A percentile compares a stretch with the other conserved stretches of the same genome.
Conservation (phyloP, 2,888 invertebrate genomes). For the Pterostichus niger region DNA sequence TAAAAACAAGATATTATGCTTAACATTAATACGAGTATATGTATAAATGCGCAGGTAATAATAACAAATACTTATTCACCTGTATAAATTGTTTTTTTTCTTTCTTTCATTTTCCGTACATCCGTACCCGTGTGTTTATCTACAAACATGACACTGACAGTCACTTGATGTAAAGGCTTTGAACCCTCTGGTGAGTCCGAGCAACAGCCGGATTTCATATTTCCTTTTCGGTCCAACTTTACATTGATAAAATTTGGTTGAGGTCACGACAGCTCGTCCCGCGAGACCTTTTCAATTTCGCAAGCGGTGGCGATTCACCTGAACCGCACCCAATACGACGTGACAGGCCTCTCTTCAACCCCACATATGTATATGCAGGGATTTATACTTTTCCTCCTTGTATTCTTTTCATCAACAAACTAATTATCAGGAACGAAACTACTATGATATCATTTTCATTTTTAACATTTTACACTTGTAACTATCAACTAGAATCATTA, state of each 20-base stretch:
- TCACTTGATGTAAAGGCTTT: slow-evolving; percentile 50
- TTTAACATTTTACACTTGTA: too few species aligned
- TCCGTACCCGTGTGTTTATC: not conserved
- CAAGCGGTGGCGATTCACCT: slow-evolving; percentile 21
- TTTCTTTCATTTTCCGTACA: not conserved
- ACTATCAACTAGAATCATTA: too few species aligned
- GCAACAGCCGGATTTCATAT: slow-evolving; percentile 44
- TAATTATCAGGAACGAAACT: too few species aligned
- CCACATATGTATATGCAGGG: slow-evolving; percentile 11
- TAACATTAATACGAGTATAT: too few species aligned
- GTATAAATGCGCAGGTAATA: not conserved
- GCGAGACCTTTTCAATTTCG: slow-evolving; percentile 63
- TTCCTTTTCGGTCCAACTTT: slow-evolving; percentile 61
- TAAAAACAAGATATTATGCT: slow-evolving; percentile 18
- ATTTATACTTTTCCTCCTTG: not conserved
- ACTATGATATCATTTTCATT: too few species aligned
- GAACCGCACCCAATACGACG: slow-evolving; percentile 54
- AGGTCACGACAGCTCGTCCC: slow-evolving; percentile 62
- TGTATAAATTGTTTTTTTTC: not conserved
- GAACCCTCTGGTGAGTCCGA: slow-evolving; percentile 39
- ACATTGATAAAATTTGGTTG: slow-evolving; percentile 64
- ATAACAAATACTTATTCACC: too few species aligned
- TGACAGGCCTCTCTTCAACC: slow-evolving; percentile 40
- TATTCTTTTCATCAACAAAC: not conserved
- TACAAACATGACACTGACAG: slow-evolving; percentile 24